Evolutionary conservation across 2,888 invertebrate species (phyloP).

Genomic region (Drosophila seclusa): DNA sequence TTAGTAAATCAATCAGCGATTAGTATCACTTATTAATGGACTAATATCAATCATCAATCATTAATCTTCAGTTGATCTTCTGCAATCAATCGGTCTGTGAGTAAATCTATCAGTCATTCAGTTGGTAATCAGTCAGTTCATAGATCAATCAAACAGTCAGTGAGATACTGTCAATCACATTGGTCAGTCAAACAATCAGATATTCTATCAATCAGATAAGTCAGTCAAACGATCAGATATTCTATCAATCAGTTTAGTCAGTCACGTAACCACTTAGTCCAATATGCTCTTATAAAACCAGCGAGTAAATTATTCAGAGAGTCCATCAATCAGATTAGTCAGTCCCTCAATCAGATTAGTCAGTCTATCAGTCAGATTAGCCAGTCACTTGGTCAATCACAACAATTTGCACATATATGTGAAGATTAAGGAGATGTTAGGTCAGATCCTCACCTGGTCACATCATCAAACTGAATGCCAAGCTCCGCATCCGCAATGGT

Average conservation of each 20-base stretch:
- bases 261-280: neutral
- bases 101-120: neutral
- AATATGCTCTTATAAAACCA: too few species aligned
- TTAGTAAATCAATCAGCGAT: neutral
- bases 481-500: slow-evolving; percentile 89
- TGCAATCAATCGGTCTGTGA: neutral
- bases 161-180: neutral
- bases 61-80: neutral
- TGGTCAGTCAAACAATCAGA: neutral
- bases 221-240: neutral
- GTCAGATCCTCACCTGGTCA: slow-evolving; percentile 86
- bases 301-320: neutral
- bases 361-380: neutral
- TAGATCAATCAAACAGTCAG: neutral
- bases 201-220: neutral
- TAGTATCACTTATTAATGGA: neutral
- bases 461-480: slow-evolving; percentile 87
- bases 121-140: neutral
- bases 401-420: neutral
- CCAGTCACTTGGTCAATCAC: neutral
- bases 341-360: neutral
- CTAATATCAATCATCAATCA: neutral
- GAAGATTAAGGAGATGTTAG: neutral
- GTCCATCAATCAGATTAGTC: neutral
- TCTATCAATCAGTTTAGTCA: neutral